Evolutionary conservation across 2,797 vertebrate species (phyloP), one percentile per base, ranked within the genome.

Genomic region (Sciurus carolinensis): DNA sequence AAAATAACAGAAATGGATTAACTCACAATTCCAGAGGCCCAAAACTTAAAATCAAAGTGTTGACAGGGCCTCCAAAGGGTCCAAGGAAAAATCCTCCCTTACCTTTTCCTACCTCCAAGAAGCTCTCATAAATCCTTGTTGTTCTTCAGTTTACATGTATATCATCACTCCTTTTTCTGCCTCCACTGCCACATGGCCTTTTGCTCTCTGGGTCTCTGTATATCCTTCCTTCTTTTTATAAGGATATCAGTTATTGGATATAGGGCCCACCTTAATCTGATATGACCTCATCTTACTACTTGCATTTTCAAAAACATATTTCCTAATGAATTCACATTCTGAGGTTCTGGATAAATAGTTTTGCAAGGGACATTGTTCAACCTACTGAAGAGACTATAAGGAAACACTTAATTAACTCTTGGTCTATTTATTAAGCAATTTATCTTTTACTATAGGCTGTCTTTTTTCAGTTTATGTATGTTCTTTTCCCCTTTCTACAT

Each of bases 371-470:
- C 36, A 24, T 39, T 75, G 28, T 52, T 88, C 50, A 85, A 39
- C 26, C 33, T 75, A 75, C 80, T 89, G n/a, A 18, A 64, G 30
- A 69, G 22, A 75, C 36, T 28, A 50, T 17, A 20, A 47, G 28
- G n/a, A 94, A 73, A 80, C 67, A 80, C 3, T 94, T 91, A 80
- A 3, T 91, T 92, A 81, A 88, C 42, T 72, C 28, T 93, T 44
- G 10, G 13, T 50, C n/a, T 81, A 10, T 86, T 81, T 69, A 69
- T 54, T 81, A 85, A 13, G 42, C 76, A 75, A 77, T 66, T 66
- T 95, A 72, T 72, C 24, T 66, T 73, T 62, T 3, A 67, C 36
- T 44, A 28, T 22, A 33, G 17, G 2, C 30, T 79, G 28, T 81
- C 13, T 4, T 69, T 62, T 52, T 75, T 47, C 26, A 30, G 30